A percentile compares a stretch with the other conserved stretches of the same genome.
These are phyloP conservation scores for Apteryx owenii DNA, from an alignment of 2,113 vertebrate species.

Conservation along the genomic window DNA sequence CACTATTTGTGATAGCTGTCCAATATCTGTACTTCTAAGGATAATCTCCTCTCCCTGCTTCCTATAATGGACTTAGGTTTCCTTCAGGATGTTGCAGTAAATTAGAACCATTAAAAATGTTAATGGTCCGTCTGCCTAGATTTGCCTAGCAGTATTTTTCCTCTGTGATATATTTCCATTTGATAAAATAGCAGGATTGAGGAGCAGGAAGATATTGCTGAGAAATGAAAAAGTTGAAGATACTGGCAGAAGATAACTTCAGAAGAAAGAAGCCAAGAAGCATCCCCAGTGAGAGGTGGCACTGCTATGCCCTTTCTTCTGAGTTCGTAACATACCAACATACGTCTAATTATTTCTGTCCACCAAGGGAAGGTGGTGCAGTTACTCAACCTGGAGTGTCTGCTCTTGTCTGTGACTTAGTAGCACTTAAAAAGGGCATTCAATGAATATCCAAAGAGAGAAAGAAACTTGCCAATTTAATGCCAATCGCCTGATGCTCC, in stretches of 20 bases:
- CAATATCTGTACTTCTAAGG: neutral
- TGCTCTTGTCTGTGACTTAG: neutral
- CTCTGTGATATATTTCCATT: neutral
- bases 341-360: neutral
- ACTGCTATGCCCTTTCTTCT: neutral
- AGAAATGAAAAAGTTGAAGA: neutral
- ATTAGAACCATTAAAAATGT: neutral
- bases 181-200: neutral
- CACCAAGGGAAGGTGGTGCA: neutral
- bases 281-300: neutral
- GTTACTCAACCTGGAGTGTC: neutral
- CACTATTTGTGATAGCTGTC: neutral
- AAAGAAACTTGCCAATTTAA: neutral
- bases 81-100: neutral
- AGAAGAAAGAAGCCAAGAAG: neutral
- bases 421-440: neutral
- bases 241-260: neutral
- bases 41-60: neutral
- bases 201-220: neutral
- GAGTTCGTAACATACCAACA: neutral
- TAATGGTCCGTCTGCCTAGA: neutral
- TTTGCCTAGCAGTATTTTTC: neutral
- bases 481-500: neutral
- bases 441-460: neutral
- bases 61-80: neutral